phyloP scores from a whole-genome alignment of 2,113 vertebrate genomes.

The Xerus inauris region DNA sequence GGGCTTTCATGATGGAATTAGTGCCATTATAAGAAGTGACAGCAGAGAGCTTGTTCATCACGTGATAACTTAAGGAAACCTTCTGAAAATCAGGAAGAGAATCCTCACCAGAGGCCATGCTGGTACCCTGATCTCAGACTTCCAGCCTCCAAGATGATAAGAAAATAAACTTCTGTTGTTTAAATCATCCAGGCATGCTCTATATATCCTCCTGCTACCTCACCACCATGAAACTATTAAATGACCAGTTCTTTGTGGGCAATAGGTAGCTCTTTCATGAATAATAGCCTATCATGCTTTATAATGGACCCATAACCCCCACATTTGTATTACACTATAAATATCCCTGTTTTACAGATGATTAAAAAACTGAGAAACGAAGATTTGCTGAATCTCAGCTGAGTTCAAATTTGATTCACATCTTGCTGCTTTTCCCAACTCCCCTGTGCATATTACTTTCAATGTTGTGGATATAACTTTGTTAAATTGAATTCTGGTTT shows the following conservation, averaged over 20 bases:
- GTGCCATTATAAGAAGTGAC: background rate
- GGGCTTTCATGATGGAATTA: background rate
- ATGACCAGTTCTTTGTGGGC: background rate
- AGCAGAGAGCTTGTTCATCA: background rate
- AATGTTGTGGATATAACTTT: background rate
- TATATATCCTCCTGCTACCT: background rate
- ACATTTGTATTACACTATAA: background rate
- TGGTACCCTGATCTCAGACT: background rate
- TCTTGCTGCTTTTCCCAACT: background rate
- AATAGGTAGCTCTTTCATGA: background rate
- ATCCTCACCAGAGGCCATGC: background rate
- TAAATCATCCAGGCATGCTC: background rate
- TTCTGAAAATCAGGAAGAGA: background rate
- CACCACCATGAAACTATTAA: background rate
- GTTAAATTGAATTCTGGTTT: background rate
- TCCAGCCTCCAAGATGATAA: background rate
- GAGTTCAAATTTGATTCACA: background rate
- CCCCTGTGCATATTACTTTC: background rate
- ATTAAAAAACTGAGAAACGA: slow-evolving; percentile 12
- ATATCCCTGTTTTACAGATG: background rate
- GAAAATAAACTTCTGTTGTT: background rate
- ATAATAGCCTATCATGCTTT: background rate
- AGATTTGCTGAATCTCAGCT: background rate
- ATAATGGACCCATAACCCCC: background rate
- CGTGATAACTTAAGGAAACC: background rate